Conservation (phyloP, 2,888 invertebrate species). For the Ophion slaviceki region DNA sequence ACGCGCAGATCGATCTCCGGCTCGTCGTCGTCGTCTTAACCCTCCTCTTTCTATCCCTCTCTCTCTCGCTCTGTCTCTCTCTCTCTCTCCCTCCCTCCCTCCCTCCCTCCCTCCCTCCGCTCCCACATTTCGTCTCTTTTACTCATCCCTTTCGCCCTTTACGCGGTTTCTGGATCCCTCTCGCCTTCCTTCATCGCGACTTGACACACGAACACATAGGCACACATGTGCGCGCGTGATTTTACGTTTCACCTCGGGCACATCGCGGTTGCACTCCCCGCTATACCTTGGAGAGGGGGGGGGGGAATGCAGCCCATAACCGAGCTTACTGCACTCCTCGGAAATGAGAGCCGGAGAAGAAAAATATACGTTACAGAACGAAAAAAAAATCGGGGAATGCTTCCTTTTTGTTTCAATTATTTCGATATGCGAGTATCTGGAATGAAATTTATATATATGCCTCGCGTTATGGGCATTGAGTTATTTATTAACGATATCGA, state of each 20-base stretch:
- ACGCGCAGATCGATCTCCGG: constrained; percentile 74
- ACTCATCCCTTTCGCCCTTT: constrained; percentile 28
- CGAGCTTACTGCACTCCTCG: constrained; percentile 17
- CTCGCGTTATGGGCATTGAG: background rate
- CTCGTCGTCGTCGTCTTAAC: constrained; percentile 30
- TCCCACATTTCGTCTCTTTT: background rate
- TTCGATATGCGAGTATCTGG: background rate
- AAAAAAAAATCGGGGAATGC: background rate
- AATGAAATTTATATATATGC: background rate
- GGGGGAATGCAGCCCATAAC: background rate
- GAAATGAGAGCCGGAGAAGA: background rate
- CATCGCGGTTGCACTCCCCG: constrained; percentile 38
- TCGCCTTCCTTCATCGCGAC: constrained; percentile 28
- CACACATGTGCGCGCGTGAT: constrained; percentile 6
- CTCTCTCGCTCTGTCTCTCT: background rate
- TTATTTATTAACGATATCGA: background rate
- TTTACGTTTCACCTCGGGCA: constrained; percentile 16
- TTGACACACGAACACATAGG: constrained; percentile 34
- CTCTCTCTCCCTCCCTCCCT: background rate
- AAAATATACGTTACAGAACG: constrained; percentile 10
- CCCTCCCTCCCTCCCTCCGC: background rate
- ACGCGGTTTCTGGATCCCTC: constrained; percentile 60
- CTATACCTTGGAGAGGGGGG: constrained; percentile 6
- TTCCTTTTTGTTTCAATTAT: constrained; percentile 5
- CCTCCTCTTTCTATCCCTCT: background rate